A percentile compares a stretch with the other conserved stretches of the same genome.
These are phyloP conservation scores for Venusia cambrica DNA, from an alignment of 2,888 invertebrate species.

Conservation along the genomic window DNA sequence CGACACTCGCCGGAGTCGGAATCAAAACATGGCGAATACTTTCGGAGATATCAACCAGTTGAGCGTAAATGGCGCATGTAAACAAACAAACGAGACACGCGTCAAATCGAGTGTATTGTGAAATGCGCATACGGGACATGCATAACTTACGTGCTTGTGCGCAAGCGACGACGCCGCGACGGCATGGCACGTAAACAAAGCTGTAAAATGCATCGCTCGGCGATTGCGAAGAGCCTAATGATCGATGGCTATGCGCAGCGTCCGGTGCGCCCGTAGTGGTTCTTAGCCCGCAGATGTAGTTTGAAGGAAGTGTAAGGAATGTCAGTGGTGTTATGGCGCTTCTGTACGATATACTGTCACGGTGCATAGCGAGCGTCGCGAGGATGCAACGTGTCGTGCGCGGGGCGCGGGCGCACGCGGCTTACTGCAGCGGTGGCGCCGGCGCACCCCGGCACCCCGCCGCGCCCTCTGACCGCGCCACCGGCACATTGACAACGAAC, in stretches of 20 bases:
- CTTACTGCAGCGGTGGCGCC: slow-evolving; percentile 46
- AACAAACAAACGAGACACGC: slow-evolving; percentile 58
- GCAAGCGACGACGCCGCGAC: slow-evolving; percentile 39
- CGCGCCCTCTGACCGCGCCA: slow-evolving; percentile 61
- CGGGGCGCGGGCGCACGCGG: slow-evolving; percentile 53
- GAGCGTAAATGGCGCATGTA: slow-evolving; percentile 42
- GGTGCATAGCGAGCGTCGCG: slow-evolving; percentile 30
- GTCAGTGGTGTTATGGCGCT: slow-evolving; percentile 35
- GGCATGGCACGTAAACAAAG: slow-evolving; percentile 59
- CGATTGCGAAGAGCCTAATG: slow-evolving; percentile 38
- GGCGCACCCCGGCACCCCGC: slow-evolving; percentile 50
- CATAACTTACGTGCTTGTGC: slow-evolving; percentile 70
- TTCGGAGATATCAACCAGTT: slow-evolving; percentile 21
- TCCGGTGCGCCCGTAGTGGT: slow-evolving; percentile 28
- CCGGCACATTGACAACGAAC: slow-evolving; percentile 63
- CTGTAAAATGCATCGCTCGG: slow-evolving; percentile 47
- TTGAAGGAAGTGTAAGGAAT: slow-evolving; percentile 24
- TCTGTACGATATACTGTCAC: slow-evolving; percentile 35
- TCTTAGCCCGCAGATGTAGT: slow-evolving; percentile 16
- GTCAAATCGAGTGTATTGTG: slow-evolving; percentile 56
- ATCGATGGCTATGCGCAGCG: slow-evolving; percentile 28
- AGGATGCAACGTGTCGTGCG: slow-evolving; percentile 54
- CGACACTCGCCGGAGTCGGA: slow-evolving; percentile 12
- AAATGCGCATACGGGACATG: slow-evolving; percentile 61
- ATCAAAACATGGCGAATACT: slow-evolving; percentile 21